phyloP scores from a whole-genome alignment of 2,888 invertebrate genomes.

The Pristionchus fissidentatus region DNA sequence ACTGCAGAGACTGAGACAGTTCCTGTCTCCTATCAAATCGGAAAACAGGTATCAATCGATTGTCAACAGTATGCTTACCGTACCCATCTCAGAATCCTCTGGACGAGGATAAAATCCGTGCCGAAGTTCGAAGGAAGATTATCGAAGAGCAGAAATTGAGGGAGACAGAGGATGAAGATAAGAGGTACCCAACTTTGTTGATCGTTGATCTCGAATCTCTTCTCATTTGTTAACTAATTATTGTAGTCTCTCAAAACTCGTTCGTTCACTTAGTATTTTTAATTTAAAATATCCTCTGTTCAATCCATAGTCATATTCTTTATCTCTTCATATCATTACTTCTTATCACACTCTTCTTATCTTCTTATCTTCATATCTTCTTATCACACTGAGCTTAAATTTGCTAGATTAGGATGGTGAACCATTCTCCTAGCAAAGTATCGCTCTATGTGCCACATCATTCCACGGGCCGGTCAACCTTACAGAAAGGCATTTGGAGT shows the following conservation, averaged over 20 bases:
- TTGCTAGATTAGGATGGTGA: too few relatives aligned
- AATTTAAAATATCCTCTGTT: too few relatives aligned
- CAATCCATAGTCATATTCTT: background rate
- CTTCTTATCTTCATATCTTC: background rate
- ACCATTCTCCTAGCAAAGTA: too few relatives aligned
- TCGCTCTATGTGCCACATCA: too few relatives aligned
- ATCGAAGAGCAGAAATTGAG: background rate
- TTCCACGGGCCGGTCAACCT: too few relatives aligned
- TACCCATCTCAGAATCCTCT: background rate
- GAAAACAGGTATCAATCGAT: background rate
- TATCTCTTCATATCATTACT: background rate
- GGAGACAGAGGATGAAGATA: conserved; percentile 32
- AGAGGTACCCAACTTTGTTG: background rate
- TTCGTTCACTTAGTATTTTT: too few relatives aligned
- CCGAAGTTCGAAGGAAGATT: conserved; percentile 18
- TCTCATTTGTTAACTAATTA: too few relatives aligned
- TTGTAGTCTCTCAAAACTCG: too few relatives aligned
- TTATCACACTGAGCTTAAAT: too few relatives aligned
- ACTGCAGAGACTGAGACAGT: background rate
- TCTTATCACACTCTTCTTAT: background rate
- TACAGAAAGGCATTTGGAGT: too few relatives aligned
- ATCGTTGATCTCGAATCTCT: background rate
- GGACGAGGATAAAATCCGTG: conserved; percentile 31
- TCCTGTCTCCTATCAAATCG: background rate
- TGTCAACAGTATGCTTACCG: background rate